phyloP scores from a whole-genome alignment of 2,797 vertebrate species.

The Neosilurus mollespiculum region DNA sequence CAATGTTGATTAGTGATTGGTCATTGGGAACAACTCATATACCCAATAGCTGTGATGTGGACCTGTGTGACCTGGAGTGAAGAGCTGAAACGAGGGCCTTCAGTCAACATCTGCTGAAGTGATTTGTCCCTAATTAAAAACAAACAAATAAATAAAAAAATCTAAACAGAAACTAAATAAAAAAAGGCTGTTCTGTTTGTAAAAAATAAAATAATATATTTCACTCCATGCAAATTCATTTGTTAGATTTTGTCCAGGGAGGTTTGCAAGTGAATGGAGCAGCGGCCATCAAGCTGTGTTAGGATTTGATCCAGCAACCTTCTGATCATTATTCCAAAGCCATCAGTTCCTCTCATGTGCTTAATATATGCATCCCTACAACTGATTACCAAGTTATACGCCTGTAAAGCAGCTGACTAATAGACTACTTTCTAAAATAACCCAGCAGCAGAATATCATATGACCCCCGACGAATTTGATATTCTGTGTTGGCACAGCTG shows the following conservation, averaged over 20 bases:
- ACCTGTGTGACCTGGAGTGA: not conserved
- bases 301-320: not conserved
- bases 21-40: not conserved
- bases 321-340: not conserved
- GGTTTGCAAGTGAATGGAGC: not conserved
- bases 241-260: not conserved
- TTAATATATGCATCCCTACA: not conserved
- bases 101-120: not conserved
- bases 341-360: not conserved
- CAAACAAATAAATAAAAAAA: no score
- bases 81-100: not conserved
- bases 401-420: not conserved
- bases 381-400: not conserved
- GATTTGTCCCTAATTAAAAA: no score
- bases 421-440: constrained; percentile 5
- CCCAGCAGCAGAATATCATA: not conserved
- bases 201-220: not conserved
- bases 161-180: no score
- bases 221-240: not conserved
- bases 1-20: not conserved
- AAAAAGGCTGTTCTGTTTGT: not conserved
- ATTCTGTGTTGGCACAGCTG: constrained; percentile 15
- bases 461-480: not conserved
- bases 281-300: not conserved
- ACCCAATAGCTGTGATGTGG: not conserved